Evolutionary conservation across 2,888 invertebrate genomes (phyloP), one percentile per base, ranked within the genome.

Genomic region (Drosophila macrospina): DNA sequence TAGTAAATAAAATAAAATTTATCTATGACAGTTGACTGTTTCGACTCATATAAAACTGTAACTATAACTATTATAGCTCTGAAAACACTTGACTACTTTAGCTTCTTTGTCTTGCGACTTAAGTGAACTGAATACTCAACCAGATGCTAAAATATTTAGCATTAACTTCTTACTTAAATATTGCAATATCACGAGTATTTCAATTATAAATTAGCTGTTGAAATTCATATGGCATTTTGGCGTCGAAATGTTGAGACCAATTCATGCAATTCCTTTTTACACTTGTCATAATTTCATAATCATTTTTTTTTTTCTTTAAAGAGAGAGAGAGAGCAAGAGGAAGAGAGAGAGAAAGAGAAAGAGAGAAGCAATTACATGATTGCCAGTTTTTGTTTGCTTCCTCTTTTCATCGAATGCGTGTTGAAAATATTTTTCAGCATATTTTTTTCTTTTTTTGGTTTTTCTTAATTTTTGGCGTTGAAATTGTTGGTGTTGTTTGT

Each of bases 271-370:
- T 69, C 34, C 51, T 56, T 65, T 56, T 56, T 24, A 48, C 69
- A 73, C 74, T 62, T 85, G 71, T 67, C 83, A 74, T 69, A 69
- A 72, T 67, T 80, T 65, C 61, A 48, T 59, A 50, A 64, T 51
- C 7, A 56, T 56, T 56, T 55, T 10, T 55, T 61, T 47, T 51
- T 20, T 10, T 10, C 24, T 16, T 34, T 32, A 37, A 48, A 16
- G 8, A 1, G 15, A 36, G 28, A 30, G 20, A n/a, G n/a, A n/a
- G n/a, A n/a, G n/a, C n/a, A 41, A 6, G 15, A 11, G 5, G 5
- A 26, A 26, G 15, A 15, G 10, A 42, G 8, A 6, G 11, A 7
- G 11, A 15, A 36, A 28, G 28, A 28, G 4, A n/a, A 10, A 10
- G 24, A 15, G 51, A 2, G 5, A 28, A 4, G 42, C 68, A 76